Evolutionary conservation across 2,113 vertebrate species (phyloP).

Genomic region (Chaenocephalus aceratus): DNA sequence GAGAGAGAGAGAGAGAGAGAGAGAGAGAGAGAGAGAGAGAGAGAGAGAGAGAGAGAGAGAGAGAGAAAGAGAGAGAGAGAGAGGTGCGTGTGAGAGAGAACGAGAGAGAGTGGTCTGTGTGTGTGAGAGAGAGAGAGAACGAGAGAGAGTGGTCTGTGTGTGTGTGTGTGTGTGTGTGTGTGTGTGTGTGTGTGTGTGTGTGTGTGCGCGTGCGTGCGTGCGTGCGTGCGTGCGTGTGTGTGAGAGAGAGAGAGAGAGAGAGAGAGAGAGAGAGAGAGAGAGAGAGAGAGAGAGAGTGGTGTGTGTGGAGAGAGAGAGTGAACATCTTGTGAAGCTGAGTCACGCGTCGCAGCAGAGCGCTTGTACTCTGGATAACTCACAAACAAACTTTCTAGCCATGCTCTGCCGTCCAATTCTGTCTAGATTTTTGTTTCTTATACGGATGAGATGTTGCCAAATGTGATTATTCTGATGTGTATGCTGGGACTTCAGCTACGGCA

Average conservation of each 20-base stretch:
- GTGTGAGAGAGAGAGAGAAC: no score
- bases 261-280: slow-evolving; percentile 36
- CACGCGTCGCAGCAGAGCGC: not conserved
- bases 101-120: no score
- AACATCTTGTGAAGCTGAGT: not conserved
- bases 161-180: no score
- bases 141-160: no score
- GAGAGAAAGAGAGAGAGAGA: no score
- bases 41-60: no score
- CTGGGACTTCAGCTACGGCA: slow-evolving; percentile 28
- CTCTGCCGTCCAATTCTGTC: slow-evolving; percentile 9
- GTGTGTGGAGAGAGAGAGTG: slow-evolving; percentile 10
- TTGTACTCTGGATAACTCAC: not conserved
- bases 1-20: no score
- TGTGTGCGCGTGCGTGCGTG: no score
- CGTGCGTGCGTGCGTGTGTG: no score
- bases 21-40: no score
- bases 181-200: no score
- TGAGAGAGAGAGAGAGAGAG: not conserved
- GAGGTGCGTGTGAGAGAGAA: no score
- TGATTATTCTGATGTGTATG: slow-evolving; percentile 8
- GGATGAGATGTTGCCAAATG: slow-evolving; percentile 66
- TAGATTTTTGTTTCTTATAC: not conserved
- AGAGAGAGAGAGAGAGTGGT: slow-evolving; percentile 18
- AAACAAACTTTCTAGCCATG: slow-evolving; percentile 45